phyloP scores from a whole-genome alignment of 1,140 invertebrate genomes.

The Tribolium madens region DNA sequence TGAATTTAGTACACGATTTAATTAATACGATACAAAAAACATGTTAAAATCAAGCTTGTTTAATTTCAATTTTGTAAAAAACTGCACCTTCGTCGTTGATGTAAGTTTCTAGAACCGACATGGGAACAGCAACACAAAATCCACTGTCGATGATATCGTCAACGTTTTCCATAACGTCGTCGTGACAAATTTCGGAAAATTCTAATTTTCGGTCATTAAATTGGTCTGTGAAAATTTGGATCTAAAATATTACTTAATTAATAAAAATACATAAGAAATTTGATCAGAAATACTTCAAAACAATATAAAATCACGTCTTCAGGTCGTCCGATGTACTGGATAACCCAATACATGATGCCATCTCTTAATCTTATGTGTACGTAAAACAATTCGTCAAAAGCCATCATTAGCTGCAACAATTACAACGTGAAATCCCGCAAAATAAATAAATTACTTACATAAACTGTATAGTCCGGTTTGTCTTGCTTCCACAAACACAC shows the following conservation, averaged over 20 bases:
- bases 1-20: neutral
- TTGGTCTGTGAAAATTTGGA: conserved; percentile 5
- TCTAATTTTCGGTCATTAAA: conserved; percentile 3
- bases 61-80: conserved; percentile 25
- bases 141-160: conserved; percentile 13
- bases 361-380: neutral
- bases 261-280: neutral
- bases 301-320: conserved; percentile 3
- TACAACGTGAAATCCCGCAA: neutral
- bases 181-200: conserved; percentile 33
- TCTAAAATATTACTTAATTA: neutral
- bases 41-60: conserved; percentile 6
- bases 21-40: neutral
- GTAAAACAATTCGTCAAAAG: conserved; percentile 30
- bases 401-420: conserved; percentile 20
- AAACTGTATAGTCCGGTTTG: neutral
- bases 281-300: conserved; percentile 5
- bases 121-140: conserved; percentile 14
- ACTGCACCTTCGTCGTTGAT: neutral
- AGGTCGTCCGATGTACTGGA: conserved; percentile 17
- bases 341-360: conserved; percentile 22
- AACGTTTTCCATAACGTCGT: neutral
- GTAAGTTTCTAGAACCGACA: conserved; percentile 7
- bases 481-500: conserved; percentile 14
- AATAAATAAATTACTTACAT: neutral